Base-by-base conservation (phyloP, 2,113 vertebrate genomes). In the Saccopteryx leptura region DNA sequence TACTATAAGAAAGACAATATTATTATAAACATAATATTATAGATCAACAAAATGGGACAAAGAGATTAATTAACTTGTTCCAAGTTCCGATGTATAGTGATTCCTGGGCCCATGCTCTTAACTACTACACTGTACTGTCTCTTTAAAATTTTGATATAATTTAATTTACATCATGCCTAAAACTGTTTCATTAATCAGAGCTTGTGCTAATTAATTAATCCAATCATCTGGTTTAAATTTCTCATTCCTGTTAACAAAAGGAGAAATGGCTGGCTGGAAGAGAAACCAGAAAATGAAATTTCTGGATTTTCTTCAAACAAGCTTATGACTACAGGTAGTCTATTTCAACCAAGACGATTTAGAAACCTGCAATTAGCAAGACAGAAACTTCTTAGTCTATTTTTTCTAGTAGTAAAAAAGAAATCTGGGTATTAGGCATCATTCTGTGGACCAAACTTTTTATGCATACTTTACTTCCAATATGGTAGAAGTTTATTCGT, bases 101-200 rank as follows among this genome's bases (percentile, higher is more conserved):
- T 39, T 88, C 60, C 4, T 84, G 26, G 31, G 28, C 10, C 26
- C 48, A 33, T 33, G 52, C 1, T 61, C n/a, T 91, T 93, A 60
- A 75, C 19, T 4, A 52, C 13, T 12, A 60, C 13, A 56, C 4
- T 83, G 9, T 60, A 69, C 1, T 76, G 9, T 69, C 39, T 93
- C 76, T 92, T 90, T 33, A 95, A 56, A 92, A 74, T 39, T 60
- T n/a, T 80, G 8, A n/a, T 21, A 92, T 66, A 56, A 68, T 52
- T 76, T 65, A 39, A 39, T 85, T 56, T 54, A 80, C n/a, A 88
- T 81, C 9, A 72, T 90, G 65, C 8, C 52, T 90, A 83, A 91
- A 94, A 96, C 50, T 74, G 61, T 83, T 94, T 91, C 15, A 74
- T 75, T 94, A 89, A 92, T 66, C 48, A 88, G 17, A 92, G 10